Conservation (phyloP, 2,113 vertebrate species). For the Climacteris rufus region DNA sequence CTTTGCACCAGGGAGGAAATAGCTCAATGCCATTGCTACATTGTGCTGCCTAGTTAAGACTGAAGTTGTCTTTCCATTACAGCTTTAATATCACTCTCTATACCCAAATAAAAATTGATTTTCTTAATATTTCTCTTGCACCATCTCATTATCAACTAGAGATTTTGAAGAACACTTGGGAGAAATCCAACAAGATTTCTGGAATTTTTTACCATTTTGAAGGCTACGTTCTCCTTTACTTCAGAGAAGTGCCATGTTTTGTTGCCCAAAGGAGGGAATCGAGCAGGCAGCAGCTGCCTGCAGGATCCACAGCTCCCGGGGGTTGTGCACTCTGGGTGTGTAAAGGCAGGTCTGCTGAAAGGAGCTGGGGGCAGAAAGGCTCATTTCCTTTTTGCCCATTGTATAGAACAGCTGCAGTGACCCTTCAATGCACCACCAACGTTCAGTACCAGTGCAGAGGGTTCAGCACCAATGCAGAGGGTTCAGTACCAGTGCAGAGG, state of each 20-base stretch:
- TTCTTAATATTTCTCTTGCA: constrained; percentile 4
- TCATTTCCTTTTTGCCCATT: not conserved
- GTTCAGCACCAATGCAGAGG: not conserved
- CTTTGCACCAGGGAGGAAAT: not conserved
- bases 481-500: no score
- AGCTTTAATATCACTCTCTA: not conserved
- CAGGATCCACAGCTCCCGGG: rapidly evolving
- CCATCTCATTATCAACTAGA: not conserved
- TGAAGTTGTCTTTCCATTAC: constrained; percentile 25
- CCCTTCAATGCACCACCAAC: no score
- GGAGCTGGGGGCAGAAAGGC: not conserved
- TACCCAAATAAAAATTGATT: constrained; percentile 7
- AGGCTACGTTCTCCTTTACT: not conserved
- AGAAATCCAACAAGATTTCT: not conserved
- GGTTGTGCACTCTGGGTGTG: rapidly evolving
- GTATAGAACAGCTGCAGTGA: rapidly evolving
- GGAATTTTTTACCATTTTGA: not conserved
- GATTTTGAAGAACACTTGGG: not conserved
- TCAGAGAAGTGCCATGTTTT: rapidly evolving
- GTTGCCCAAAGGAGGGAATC: rapidly evolving
- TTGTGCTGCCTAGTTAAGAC: not conserved
- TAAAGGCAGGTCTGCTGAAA: not conserved
- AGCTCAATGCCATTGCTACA: not conserved
- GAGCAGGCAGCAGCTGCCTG: not conserved
- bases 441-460: rapidly evolving